Evolutionary conservation across 2,797 vertebrate genomes (phyloP).

Genomic region (Chrosomus eos): DNA sequence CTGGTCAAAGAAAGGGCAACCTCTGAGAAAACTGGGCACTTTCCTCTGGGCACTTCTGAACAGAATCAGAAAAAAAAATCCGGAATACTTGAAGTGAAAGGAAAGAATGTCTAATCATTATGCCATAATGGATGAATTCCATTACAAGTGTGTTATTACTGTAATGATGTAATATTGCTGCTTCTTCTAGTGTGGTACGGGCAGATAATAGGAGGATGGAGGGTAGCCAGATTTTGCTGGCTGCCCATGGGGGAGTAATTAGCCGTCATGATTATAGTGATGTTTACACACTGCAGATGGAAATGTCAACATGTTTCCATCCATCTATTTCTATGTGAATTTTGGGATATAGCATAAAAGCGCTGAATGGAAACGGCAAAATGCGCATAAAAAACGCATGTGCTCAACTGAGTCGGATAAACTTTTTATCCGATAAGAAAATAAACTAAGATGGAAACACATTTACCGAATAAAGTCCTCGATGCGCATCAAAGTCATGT

Average conservation of each 20-base stretch:
- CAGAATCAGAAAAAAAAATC: constrained; percentile 1
- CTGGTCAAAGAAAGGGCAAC: not conserved
- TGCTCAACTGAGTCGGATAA: too few species aligned
- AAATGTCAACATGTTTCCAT: constrained; percentile 46
- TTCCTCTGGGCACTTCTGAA: not conserved
- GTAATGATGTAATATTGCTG: not conserved
- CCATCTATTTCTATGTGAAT: too few species aligned
- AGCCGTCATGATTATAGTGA: constrained; percentile 58
- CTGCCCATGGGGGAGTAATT: constrained; percentile 65
- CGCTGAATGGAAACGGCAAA: too few species aligned
- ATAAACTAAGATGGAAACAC: too few species aligned
- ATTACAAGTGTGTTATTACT: not conserved
- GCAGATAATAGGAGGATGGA: constrained; percentile 28
- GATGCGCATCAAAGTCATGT: too few species aligned
- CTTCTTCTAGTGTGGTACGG: constrained; percentile 1
- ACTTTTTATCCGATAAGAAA: too few species aligned
- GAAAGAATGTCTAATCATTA: constrained; percentile 1
- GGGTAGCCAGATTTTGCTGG: constrained; percentile 46
- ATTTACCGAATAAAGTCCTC: too few species aligned
- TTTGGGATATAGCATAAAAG: too few species aligned
- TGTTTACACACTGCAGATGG: constrained; percentile 60
- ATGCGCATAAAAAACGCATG: too few species aligned
- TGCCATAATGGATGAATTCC: not conserved
- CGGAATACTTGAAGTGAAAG: not conserved
- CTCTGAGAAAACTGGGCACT: too few species aligned